A percentile compares a stretch with the other conserved stretches of the same genome.
Conservation (phyloP, 2,797 vertebrate species). For the Ciconia nigra region DNA sequence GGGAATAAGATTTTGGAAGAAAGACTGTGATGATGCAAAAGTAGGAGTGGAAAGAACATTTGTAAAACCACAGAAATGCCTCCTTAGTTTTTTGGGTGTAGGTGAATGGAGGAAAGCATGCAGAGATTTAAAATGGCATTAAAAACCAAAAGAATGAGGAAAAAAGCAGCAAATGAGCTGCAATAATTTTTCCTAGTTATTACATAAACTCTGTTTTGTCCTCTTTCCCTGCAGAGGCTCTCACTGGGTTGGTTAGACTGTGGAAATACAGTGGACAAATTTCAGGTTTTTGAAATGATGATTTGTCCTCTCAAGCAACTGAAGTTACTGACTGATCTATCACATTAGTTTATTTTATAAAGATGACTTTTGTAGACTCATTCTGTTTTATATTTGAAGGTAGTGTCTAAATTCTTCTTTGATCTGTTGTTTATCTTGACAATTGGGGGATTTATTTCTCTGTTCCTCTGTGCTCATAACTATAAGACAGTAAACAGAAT, state of each 20-base stretch:
- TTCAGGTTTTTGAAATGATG: neutral
- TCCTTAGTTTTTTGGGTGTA: neutral
- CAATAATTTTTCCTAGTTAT: neutral
- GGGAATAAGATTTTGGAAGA: neutral
- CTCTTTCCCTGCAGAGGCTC: neutral
- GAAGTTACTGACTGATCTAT: neutral
- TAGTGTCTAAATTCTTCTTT: neutral
- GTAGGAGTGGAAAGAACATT: neutral
- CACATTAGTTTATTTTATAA: neutral
- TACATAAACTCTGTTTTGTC: neutral
- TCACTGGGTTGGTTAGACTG: neutral
- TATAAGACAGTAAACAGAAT: neutral
- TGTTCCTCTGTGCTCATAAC: neutral
- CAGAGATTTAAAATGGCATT: neutral
- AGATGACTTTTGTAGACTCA: neutral
- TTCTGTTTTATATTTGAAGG: neutral
- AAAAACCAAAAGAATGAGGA: neutral
- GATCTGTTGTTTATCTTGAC: constrained; percentile 6
- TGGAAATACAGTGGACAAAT: neutral
- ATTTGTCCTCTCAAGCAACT: neutral
- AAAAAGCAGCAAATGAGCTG: neutral
- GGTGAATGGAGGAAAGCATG: neutral
- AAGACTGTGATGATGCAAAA: neutral
- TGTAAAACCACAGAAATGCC: neutral
- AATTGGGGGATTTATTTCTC: neutral